These are phyloP conservation scores for Dryoscopus gambensis DNA, from an alignment of 2,113 vertebrate species.

Conservation along the genomic window DNA sequence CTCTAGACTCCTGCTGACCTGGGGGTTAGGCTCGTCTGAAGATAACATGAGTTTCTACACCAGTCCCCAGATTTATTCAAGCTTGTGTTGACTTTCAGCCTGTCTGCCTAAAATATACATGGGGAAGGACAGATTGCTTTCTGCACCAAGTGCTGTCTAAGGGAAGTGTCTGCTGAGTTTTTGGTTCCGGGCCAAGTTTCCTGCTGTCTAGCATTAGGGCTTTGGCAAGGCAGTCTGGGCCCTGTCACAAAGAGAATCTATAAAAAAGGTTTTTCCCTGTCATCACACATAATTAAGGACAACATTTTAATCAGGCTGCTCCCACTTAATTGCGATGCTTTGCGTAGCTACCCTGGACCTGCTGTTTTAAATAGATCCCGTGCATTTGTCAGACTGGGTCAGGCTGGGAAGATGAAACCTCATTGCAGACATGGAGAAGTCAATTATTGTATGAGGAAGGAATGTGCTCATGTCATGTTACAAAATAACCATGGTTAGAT, in stretches of 20 bases:
- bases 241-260: slow-evolving; percentile 55
- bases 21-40: slow-evolving; percentile 29
- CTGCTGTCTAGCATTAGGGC: slow-evolving; percentile 54
- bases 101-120: slow-evolving; percentile 55
- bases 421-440: background rate
- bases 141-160: slow-evolving; percentile 30
- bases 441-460: slow-evolving; percentile 20
- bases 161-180: slow-evolving; percentile 57
- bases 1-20: slow-evolving; percentile 54
- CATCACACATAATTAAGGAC: slow-evolving; percentile 63
- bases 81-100: slow-evolving; percentile 37
- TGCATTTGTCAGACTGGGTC: slow-evolving; percentile 5
- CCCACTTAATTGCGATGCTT: slow-evolving; percentile 56
- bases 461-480: slow-evolving; percentile 22
- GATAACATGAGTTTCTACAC: slow-evolving; percentile 41
- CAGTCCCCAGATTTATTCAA: slow-evolving; percentile 3
- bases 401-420: slow-evolving; percentile 36
- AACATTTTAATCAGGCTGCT: slow-evolving; percentile 61
- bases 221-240: slow-evolving; percentile 50
- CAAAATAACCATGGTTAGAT: background rate
- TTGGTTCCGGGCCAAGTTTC: slow-evolving; percentile 50
- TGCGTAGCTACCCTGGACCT: background rate
- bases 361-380: slow-evolving; percentile 33
- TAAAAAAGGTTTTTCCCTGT: slow-evolving; percentile 41
- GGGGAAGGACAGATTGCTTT: slow-evolving; percentile 37